Percentiles rank a stretch among this genome's conserved stretches.
Conservation (phyloP, 2,888 invertebrate species). For the Tupiocoris notatus region DNA sequence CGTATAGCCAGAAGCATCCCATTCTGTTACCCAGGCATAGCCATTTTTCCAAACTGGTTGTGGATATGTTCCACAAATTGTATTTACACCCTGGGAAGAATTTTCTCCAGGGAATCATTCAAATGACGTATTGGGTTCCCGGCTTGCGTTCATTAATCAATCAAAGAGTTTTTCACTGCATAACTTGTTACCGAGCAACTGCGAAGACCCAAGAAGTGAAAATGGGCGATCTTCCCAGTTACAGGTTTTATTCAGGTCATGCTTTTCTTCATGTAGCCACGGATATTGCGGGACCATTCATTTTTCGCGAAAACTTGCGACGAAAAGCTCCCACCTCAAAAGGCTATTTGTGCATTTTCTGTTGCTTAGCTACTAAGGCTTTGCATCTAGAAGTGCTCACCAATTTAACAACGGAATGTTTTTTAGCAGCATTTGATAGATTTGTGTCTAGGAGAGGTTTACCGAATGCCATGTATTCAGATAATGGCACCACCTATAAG, state of each 20-base stretch:
- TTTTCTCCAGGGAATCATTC: neutral
- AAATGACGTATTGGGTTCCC: slow-evolving; percentile 7
- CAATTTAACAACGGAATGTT: neutral
- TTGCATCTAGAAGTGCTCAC: neutral
- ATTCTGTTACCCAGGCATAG: neutral
- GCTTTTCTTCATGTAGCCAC: neutral
- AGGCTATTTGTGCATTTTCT: neutral
- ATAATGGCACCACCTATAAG: neutral
- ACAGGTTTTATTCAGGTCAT: neutral
- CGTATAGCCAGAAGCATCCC: neutral
- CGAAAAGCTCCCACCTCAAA: neutral
- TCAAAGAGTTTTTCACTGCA: neutral
- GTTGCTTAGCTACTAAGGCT: neutral
- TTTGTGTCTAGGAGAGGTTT: neutral
- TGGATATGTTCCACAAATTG: neutral
- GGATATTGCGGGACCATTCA: neutral
- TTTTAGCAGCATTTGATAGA: neutral
- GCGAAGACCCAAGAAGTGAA: neutral
- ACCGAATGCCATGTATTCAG: neutral
- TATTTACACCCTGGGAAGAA: neutral
- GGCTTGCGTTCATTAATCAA: neutral
- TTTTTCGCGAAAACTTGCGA: neutral
- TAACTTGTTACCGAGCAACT: neutral
- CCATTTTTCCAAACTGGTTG: slow-evolving; percentile 3
- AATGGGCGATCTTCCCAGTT: neutral